These are phyloP conservation scores for Darevskia nairensis DNA, from an alignment of 2,797 vertebrate genomes.

Conservation along the genomic window DNA sequence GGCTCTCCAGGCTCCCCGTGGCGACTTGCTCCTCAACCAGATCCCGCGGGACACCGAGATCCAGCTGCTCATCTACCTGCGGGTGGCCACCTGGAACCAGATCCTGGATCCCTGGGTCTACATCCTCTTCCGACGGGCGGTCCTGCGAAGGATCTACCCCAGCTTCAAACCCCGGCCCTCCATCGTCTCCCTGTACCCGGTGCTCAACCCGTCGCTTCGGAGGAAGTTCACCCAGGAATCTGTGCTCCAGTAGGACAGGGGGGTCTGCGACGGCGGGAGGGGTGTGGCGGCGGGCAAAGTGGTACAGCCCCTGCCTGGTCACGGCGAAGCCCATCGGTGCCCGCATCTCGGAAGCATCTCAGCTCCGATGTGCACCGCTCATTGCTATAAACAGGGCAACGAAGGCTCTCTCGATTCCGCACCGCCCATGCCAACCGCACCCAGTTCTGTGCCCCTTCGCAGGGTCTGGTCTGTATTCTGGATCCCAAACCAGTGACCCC, in stretches of 20 bases:
- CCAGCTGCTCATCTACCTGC: slow-evolving; percentile 86
- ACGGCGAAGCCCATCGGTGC: not conserved
- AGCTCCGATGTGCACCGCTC: not conserved
- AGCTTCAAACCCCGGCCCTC: slow-evolving; percentile 78
- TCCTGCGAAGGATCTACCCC: slow-evolving; percentile 86
- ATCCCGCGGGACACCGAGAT: slow-evolving; percentile 63
- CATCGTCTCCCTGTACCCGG: slow-evolving; percentile 77
- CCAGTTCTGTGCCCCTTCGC: not conserved
- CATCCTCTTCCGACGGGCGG: slow-evolving; percentile 90
- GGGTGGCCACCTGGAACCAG: slow-evolving; percentile 96
- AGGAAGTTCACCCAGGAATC: slow-evolving; percentile 74
- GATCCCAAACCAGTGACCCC: not conserved
- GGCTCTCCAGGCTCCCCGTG: slow-evolving; percentile 68
- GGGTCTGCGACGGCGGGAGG: rapidly evolving
- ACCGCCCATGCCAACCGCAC: not conserved
- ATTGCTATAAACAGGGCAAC: not conserved
- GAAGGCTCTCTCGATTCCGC: no score
- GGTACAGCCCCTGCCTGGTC: no score
- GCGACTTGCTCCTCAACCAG: not conserved
- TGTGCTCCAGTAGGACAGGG: not conserved
- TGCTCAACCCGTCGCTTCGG: slow-evolving; percentile 75
- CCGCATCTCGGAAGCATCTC: no score
- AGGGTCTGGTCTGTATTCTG: no score
- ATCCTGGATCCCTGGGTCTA: slow-evolving; percentile 98
- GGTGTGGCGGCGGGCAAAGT: no score